Conservation (phyloP, 1,140 invertebrate genomes). For the Steinernema khuongi region DNA sequence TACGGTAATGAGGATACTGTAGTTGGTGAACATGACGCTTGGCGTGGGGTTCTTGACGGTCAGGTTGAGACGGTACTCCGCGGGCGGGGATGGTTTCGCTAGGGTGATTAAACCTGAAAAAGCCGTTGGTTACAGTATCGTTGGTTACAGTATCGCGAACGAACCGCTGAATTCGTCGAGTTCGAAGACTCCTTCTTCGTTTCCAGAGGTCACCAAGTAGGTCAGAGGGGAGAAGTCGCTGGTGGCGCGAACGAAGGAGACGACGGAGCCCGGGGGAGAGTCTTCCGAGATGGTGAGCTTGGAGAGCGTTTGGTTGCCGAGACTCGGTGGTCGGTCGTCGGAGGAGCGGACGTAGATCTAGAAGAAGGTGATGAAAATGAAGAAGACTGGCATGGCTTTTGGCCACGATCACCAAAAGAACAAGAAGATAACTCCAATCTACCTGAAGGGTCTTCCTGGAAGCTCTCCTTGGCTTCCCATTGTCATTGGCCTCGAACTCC, state of each 20-base stretch:
- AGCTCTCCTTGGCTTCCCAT: not conserved
- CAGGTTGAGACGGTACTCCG: not conserved
- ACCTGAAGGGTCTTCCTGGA: not conserved
- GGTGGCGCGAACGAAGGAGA: not conserved
- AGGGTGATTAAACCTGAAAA: not conserved
- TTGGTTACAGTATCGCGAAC: not conserved
- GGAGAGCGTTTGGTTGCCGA: not conserved
- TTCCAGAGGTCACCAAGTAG: not conserved
- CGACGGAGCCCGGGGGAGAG: not conserved
- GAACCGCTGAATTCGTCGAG: not conserved
- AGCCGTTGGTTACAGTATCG: not conserved
- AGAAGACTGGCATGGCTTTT: too few species aligned
- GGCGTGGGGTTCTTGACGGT: not conserved
- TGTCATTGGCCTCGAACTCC: not conserved
- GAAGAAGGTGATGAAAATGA: not conserved
- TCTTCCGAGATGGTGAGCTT: not conserved
- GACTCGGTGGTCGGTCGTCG: not conserved
- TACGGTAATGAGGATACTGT: constrained; percentile 75
- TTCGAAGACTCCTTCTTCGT: not conserved
- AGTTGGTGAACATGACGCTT: constrained; percentile 66
- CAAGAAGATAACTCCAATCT: too few species aligned
- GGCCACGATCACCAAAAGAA: too few species aligned
- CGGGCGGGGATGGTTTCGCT: not conserved
- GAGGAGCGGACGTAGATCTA: not conserved
- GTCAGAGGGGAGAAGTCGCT: not conserved